Evolutionary conservation across 2,888 invertebrate genomes (phyloP).

Genomic region (Panopea generosa): DNA sequence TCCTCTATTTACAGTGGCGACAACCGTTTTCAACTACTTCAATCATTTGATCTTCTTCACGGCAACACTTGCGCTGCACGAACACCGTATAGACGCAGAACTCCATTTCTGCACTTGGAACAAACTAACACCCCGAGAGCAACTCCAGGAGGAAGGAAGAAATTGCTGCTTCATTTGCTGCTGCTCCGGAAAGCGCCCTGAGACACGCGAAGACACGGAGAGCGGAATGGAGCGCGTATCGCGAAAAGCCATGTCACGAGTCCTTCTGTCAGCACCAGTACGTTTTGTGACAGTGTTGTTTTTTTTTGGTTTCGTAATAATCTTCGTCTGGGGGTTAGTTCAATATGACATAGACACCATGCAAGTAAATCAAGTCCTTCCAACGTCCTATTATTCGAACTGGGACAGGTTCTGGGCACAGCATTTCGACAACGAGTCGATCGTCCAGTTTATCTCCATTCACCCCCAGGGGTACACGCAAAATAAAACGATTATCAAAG

Average conservation of each 20-base stretch:
- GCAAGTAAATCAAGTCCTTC: constrained; percentile 34
- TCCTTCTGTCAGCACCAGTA: constrained; percentile 17
- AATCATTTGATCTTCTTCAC: constrained; percentile 50
- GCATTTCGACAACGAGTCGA: constrained; percentile 26
- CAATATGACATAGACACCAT: constrained; percentile 30
- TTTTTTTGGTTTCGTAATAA: constrained; percentile 17
- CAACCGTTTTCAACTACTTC: constrained; percentile 44
- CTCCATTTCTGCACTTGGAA: constrained; percentile 49
- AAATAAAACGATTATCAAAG: constrained; percentile 23
- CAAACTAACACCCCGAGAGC: constrained; percentile 34
- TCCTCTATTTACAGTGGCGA: constrained; percentile 53
- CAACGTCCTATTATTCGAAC: constrained; percentile 34
- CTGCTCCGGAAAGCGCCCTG: constrained; percentile 42
- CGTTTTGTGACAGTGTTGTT: constrained; percentile 18
- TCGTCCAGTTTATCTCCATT: constrained; percentile 23
- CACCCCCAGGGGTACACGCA: constrained; percentile 30
- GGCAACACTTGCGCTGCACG: constrained; percentile 43
- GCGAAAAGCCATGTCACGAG: constrained; percentile 32
- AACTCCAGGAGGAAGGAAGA: constrained; percentile 23
- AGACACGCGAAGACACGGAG: constrained; percentile 39
- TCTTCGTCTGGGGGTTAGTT: constrained; percentile 26
- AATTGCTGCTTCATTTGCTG: constrained; percentile 45
- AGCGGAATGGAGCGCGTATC: constrained; percentile 35
- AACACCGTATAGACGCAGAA: constrained; percentile 47
- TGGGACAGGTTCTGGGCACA: constrained; percentile 33